phyloP scores from a whole-genome alignment of 2,113 vertebrate genomes.

The Oriolus oriolus region DNA sequence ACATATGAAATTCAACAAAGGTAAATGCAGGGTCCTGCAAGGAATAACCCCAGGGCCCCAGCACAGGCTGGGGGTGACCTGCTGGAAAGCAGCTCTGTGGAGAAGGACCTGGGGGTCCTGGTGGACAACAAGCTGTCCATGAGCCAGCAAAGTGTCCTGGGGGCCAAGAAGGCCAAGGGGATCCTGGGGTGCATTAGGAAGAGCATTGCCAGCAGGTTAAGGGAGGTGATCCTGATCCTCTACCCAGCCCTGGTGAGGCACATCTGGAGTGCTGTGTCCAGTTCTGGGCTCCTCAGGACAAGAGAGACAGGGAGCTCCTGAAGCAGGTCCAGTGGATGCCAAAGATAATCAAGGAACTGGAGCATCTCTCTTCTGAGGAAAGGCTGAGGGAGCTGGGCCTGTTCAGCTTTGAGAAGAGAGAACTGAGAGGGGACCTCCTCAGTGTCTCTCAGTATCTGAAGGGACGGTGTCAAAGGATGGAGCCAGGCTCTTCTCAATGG shows the following conservation, averaged over 20 bases:
- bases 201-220: accelerated
- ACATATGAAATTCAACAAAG: neutral
- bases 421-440: neutral
- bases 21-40: neutral
- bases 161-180: neutral
- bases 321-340: neutral
- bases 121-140: neutral
- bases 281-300: neutral
- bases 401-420: neutral
- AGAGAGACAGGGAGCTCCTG: neutral
- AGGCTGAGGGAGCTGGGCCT: neutral
- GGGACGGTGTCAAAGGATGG: neutral
- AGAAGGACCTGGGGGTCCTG: neutral
- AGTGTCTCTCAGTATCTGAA: neutral
- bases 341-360: neutral
- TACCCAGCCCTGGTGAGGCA: neutral
- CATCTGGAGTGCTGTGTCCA: neutral
- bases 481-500: neutral
- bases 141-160: neutral
- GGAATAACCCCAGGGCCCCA: neutral
- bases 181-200: too few species aligned
- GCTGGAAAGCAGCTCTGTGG: neutral
- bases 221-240: neutral
- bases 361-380: neutral
- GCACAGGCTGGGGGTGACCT: neutral